Conservation (phyloP, 2,797 vertebrate genomes). For the Lepilemur septentrionalis region DNA sequence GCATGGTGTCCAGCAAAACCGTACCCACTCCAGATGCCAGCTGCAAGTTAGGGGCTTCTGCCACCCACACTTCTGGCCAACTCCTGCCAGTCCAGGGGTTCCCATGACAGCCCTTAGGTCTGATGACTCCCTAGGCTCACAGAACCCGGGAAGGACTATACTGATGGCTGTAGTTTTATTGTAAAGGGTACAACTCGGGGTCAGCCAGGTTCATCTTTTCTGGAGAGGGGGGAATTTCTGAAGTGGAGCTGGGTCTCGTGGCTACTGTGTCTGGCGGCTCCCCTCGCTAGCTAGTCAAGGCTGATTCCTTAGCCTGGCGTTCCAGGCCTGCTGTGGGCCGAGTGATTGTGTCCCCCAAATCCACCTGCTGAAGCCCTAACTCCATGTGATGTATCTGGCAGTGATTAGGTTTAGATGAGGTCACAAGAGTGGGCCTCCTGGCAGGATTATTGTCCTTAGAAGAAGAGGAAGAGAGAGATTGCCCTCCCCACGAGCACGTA, state of each 20-base stretch:
- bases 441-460: not conserved
- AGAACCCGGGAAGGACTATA: no score
- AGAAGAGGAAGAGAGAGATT: no score
- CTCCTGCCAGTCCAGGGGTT: no score
- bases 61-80: no score
- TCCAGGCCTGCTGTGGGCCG: not conserved
- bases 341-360: not conserved
- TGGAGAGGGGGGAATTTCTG: not conserved
- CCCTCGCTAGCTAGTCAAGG: rapidly evolving
- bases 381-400: rapidly evolving
- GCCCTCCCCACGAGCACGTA: rapidly evolving
- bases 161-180: no score
- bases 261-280: not conserved
- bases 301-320: not conserved
- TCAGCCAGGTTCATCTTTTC: no score
- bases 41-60: no score
- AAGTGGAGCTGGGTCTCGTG: rapidly evolving
- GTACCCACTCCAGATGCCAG: no score
- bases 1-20: no score
- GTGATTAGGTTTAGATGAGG: not conserved
- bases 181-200: no score
- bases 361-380: not conserved
- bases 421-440: not conserved
- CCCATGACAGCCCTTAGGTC: no score
- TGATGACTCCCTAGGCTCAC: no score